phyloP scores from a whole-genome alignment of 2,113 vertebrate species.

The Labrus mixtus region DNA sequence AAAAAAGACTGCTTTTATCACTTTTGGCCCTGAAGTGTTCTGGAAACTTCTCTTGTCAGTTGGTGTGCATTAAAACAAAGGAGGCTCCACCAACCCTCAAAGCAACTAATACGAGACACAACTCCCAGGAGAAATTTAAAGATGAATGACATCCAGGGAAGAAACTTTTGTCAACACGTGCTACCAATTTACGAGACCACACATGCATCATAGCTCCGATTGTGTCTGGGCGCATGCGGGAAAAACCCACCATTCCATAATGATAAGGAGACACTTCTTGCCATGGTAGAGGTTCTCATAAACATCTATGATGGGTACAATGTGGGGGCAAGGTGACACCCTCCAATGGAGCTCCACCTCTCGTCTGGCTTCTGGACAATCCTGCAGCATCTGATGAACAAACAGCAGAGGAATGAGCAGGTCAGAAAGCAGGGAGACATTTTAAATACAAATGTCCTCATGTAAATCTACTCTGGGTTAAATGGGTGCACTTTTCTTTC shows the following conservation, averaged over 20 bases:
- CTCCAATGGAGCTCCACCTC: constrained; percentile 93
- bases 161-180: constrained; percentile 8
- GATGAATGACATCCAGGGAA: not conserved
- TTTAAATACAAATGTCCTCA: not conserved
- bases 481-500: too few relatives aligned
- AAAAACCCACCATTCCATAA: constrained; percentile 91
- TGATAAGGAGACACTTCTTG: constrained; percentile 91
- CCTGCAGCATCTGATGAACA: constrained; percentile 88
- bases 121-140: constrained; percentile 5
- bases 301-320: constrained; percentile 91
- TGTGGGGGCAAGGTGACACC: constrained; percentile 90
- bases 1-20: constrained; percentile 17
- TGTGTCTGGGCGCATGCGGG: not conserved
- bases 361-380: constrained; percentile 90
- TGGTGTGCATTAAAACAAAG: constrained; percentile 10
- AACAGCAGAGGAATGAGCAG: not conserved
- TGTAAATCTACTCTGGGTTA: not conserved
- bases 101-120: constrained; percentile 15
- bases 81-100: constrained; percentile 3
- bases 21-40: not conserved
- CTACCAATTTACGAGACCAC: constrained; percentile 1
- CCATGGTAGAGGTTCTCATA: constrained; percentile 93
- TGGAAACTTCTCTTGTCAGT: constrained; percentile 15
- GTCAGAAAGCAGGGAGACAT: not conserved
- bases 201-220: not conserved